Conservation (phyloP, 2,113 vertebrate species). For the Pterophyllum scalare region DNA sequence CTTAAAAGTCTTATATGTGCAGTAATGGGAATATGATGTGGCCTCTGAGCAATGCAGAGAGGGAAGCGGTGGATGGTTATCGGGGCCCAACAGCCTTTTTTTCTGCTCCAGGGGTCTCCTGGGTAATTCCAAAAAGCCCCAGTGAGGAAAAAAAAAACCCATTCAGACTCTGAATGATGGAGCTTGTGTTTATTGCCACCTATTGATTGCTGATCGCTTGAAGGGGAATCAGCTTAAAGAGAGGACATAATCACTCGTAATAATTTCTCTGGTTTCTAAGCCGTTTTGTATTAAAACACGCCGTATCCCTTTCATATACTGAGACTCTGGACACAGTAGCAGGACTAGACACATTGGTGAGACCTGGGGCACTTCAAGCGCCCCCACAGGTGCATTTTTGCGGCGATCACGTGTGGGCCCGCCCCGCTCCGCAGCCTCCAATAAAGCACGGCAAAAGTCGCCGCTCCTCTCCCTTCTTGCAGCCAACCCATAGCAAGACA, state of each 20-base stretch:
- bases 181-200: background rate
- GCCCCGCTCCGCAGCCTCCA: conserved; percentile 68
- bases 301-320: background rate
- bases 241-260: too few species aligned
- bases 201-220: background rate
- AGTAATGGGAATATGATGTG: background rate
- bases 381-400: conserved; percentile 72
- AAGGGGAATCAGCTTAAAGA: background rate
- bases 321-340: background rate
- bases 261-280: background rate
- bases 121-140: background rate
- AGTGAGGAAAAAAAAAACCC: background rate
- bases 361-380: conserved; percentile 2
- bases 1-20: background rate
- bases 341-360: background rate
- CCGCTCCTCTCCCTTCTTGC: conserved; percentile 33
- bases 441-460: conserved; percentile 71
- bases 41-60: too few species aligned
- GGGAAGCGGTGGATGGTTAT: background rate
- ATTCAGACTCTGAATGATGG: background rate
- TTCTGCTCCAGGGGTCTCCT: background rate
- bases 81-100: background rate
- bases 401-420: conserved; percentile 58
- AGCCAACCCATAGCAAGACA: background rate
- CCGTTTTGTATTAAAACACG: background rate